Base-by-base conservation (phyloP, 2,113 vertebrate genomes). In the Bambusicola thoracicus region DNA sequence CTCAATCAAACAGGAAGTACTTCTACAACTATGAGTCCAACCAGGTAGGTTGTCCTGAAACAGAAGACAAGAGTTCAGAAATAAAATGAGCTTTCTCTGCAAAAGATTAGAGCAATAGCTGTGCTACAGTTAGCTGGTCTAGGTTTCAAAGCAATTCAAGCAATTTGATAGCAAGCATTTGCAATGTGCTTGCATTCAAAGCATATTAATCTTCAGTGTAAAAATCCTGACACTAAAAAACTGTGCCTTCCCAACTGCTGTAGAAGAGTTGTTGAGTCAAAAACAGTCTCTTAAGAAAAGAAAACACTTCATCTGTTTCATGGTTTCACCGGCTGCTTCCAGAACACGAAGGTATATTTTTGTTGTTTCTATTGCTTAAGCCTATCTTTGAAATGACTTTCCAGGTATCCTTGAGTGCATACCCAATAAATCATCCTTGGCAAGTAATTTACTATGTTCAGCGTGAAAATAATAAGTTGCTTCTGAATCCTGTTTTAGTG, bases 271-370 rank as follows among this genome's bases (percentile, higher is more conserved):
- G 27, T 13, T 22, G 14, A 43, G 55, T 40, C 76, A 53, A 46
- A 67, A 34, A 13, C 34, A 13, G 8, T 24, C 4, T 51, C 49
- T 53, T 76, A 14, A 51, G 27, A 77, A 34, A 84, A 81, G 62
- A 69, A 30, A 58, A 24, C 0, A 4, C 3, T 19, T 0, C 38
- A 55, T 40, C 10, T 49, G 8, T 59, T 55, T 59, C 51, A 11
- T 6, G 7, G 22, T 53, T 73, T 69, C 34, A 74, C 9, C 3
- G 5, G 12, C 19, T 66, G 17, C 40, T 75, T 56, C 40, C 75
- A 27, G 21, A 89, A 51, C 13, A 75, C 6, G 2, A 44, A 69
- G 6, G 3, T 40, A 30, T 24, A 55, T 14, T 34, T 36, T 13
- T 6, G 11, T 46, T 49, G 16, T 49, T 74, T 62, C 63, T 67